These are phyloP conservation scores for Microtus oregoni DNA, from an alignment of 2,113 vertebrate genomes.

Conservation along the genomic window DNA sequence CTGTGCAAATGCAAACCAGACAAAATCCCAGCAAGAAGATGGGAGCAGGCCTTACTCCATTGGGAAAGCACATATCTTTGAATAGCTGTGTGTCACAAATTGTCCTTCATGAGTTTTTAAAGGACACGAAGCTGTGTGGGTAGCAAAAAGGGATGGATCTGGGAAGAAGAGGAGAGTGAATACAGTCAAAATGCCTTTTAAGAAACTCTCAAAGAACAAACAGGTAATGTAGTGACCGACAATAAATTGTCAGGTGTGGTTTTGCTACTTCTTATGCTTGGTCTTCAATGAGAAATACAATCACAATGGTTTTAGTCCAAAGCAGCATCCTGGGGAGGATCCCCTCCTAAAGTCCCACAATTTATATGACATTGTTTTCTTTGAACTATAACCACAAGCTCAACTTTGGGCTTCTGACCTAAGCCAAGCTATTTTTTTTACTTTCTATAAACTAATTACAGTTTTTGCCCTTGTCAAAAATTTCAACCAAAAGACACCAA, in stretches of 20 bases:
- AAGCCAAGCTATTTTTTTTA: background rate
- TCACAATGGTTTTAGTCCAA: background rate
- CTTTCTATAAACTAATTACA: slow-evolving; percentile 11
- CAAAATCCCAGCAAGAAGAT: background rate
- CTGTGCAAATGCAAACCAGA: background rate
- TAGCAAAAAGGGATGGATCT: background rate
- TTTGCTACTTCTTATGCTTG: background rate
- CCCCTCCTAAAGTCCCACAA: background rate
- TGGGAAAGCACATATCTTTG: background rate
- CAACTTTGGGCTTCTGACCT: background rate
- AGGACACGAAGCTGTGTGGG: background rate
- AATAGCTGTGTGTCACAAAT: background rate
- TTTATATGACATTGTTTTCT: background rate
- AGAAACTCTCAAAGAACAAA: background rate
- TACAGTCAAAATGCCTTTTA: background rate
- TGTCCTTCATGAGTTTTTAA: background rate
- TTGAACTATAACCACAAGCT: slow-evolving; percentile 15
- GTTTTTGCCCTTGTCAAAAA: slow-evolving; percentile 26
- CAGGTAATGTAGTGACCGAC: background rate
- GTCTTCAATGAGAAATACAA: background rate
- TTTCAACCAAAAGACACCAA: background rate
- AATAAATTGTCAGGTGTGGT: slow-evolving; percentile 1
- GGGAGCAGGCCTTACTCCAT: background rate
- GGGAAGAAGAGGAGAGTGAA: background rate
- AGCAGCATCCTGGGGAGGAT: background rate